Evolutionary conservation across 2,113 vertebrate genomes (phyloP).

Genomic region (Falco punctatus): DNA sequence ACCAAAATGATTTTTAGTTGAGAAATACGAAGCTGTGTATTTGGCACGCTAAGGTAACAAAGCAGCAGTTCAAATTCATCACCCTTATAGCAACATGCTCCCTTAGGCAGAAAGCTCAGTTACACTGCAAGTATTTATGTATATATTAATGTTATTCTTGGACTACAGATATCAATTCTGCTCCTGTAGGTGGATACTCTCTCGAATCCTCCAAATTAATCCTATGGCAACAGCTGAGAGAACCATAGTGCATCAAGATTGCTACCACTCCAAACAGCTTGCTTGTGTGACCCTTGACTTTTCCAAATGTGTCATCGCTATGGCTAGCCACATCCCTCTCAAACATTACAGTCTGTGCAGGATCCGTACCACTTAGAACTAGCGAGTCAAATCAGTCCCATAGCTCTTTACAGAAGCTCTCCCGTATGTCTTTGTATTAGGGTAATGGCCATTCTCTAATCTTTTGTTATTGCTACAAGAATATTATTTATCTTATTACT

Average conservation of each 20-base stretch:
- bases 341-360: neutral
- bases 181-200: conserved; percentile 13
- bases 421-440: neutral
- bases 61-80: neutral
- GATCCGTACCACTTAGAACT: neutral
- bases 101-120: neutral
- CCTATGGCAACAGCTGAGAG: neutral
- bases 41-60: neutral
- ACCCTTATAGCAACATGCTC: neutral
- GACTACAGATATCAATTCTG: neutral
- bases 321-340: neutral
- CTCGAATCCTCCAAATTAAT: conserved; percentile 16
- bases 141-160: conserved; percentile 15
- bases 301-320: neutral
- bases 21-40: neutral
- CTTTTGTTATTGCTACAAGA: neutral
- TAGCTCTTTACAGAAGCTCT: neutral
- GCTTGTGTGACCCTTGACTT: conserved; percentile 8
- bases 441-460: neutral
- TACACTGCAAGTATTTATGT: neutral
- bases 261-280: neutral
- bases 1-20: neutral
- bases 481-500: neutral
- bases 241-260: neutral
- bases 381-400: neutral